These are phyloP conservation scores for Elmis aenea DNA, from an alignment of 2,888 invertebrate genomes.

Conservation along the genomic window DNA sequence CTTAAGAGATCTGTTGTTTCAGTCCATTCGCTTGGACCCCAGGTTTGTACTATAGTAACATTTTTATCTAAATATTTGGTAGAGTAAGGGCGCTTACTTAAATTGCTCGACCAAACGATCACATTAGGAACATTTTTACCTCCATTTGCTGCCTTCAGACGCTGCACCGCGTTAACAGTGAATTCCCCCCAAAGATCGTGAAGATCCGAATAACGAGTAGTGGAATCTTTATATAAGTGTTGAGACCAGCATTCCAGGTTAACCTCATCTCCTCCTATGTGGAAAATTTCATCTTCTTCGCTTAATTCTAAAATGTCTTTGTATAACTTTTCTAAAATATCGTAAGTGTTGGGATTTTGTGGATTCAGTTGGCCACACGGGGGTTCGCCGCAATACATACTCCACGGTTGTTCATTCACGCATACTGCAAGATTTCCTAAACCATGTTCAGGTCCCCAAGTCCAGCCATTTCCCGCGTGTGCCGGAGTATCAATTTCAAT, in stretches of 20 bases:
- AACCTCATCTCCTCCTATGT: constrained; percentile 80
- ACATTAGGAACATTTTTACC: constrained; percentile 53
- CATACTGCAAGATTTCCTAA: constrained; percentile 76
- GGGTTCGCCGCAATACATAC: constrained; percentile 75
- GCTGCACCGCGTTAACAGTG: constrained; percentile 58
- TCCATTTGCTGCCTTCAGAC: constrained; percentile 59
- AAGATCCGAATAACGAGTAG: constrained; percentile 64
- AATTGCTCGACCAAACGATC: constrained; percentile 71
- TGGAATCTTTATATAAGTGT: constrained; percentile 38
- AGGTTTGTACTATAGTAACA: constrained; percentile 66
- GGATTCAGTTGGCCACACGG: constrained; percentile 85
- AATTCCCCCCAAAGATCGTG: constrained; percentile 77
- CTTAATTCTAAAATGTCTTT: constrained; percentile 69
- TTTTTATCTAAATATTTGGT: constrained; percentile 45
- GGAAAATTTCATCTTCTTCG: constrained; percentile 72
- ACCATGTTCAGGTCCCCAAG: constrained; percentile 72
- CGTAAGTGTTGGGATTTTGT: constrained; percentile 71
- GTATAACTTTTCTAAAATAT: constrained; percentile 68
- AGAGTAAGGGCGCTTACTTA: constrained; percentile 68
- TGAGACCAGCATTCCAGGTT: constrained; percentile 75
- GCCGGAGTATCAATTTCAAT: constrained; percentile 90
- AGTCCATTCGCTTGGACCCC: constrained; percentile 79
- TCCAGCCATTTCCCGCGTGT: constrained; percentile 84
- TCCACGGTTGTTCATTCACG: constrained; percentile 78
- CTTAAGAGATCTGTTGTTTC: constrained; percentile 72